Percentiles rank a stretch among this genome's conserved stretches.
Evolutionary conservation across 2,888 invertebrate genomes (phyloP).

Genomic region (Tanypteryx hageni): DNA sequence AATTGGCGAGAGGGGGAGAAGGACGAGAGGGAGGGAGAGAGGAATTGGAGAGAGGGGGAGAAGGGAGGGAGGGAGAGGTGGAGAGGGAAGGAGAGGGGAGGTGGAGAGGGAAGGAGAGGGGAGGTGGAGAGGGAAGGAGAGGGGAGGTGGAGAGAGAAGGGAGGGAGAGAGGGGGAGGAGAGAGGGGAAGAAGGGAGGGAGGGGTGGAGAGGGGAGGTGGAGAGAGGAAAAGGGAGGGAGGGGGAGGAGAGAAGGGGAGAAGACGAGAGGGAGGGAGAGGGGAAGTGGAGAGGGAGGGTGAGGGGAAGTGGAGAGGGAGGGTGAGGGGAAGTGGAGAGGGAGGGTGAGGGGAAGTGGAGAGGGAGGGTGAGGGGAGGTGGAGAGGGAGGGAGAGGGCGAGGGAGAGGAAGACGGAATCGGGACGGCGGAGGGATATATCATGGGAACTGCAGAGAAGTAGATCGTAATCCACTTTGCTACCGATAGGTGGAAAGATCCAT

Average conservation of each 20-base stretch:
- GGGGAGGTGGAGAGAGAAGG: no score
- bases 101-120: background rate
- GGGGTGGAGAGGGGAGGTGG: background rate
- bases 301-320: background rate
- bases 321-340: background rate
- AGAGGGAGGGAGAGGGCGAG: background rate
- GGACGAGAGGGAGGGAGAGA: background rate
- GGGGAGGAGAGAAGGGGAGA: background rate
- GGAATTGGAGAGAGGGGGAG: background rate
- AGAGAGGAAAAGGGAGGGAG: no score
- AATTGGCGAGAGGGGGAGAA: background rate
- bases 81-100: background rate
- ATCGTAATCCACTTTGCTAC: conserved; percentile 61
- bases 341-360: background rate
- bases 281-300: background rate
- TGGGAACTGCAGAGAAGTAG: conserved; percentile 31
- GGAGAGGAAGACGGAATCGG: no score
- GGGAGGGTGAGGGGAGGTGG: background rate
- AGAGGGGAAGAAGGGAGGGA: background rate
- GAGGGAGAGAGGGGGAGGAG: background rate
- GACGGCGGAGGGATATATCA: background rate
- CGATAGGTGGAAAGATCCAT: conserved; percentile 37
- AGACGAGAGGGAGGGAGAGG: background rate
- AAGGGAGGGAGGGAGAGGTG: background rate
- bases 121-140: background rate